These are phyloP conservation scores for Scomberomorus guttatus DNA, from an alignment of 2,797 vertebrate species.

Conservation along the genomic window DNA sequence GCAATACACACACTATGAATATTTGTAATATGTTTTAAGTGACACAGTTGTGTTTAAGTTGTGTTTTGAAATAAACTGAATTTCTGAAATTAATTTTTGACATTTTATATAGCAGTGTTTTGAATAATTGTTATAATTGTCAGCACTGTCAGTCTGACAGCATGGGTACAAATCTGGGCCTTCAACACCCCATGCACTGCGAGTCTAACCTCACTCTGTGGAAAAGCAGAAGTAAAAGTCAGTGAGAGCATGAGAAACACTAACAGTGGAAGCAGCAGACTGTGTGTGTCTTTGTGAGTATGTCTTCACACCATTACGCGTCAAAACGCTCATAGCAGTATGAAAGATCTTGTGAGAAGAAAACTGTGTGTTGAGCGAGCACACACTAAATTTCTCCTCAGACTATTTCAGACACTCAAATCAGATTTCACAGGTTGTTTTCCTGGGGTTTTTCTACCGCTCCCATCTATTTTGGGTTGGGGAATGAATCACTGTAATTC, in stretches of 20 bases:
- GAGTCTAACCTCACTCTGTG: background rate
- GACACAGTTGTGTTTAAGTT: background rate
- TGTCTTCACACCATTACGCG: conserved; percentile 47
- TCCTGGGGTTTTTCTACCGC: conserved; percentile 45
- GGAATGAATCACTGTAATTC: conserved; percentile 55
- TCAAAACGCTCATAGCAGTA: conserved; percentile 25
- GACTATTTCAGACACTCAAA: conserved; percentile 56
- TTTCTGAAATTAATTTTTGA: too few relatives aligned
- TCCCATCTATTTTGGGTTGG: conserved; percentile 54
- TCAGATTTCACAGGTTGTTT: conserved; percentile 68
- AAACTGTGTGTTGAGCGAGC: conserved; percentile 38
- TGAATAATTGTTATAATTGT: background rate
- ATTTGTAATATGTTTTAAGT: background rate
- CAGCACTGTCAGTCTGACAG: background rate
- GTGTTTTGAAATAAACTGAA: background rate
- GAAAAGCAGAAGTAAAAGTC: conserved; percentile 8
- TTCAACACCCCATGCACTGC: conserved; percentile 6
- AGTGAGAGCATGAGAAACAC: conserved; percentile 20
- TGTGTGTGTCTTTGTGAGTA: background rate
- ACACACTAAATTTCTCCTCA: conserved; percentile 39
- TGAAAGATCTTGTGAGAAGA: conserved; percentile 41
- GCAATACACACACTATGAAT: too few relatives aligned
- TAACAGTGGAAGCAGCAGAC: conserved; percentile 28
- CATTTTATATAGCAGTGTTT: background rate
- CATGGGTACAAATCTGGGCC: background rate